A percentile compares a stretch with the other conserved stretches of the same genome.
Evolutionary conservation across 2,113 vertebrate genomes (phyloP).

Genomic region (Cranoglanis bouderius): DNA sequence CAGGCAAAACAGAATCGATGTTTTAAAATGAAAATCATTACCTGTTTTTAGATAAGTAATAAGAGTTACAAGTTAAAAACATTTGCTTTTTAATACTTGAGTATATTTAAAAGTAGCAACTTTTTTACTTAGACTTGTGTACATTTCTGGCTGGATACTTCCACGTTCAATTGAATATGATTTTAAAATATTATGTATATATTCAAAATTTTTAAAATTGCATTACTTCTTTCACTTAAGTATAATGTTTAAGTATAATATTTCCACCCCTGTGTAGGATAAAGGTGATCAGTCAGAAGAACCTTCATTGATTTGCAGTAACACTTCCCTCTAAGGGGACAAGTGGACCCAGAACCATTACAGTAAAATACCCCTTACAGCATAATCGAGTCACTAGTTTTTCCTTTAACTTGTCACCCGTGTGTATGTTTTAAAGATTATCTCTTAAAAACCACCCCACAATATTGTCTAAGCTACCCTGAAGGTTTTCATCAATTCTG

Average conservation of each 20-base stretch:
- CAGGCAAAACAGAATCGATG: background rate
- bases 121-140: background rate
- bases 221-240: background rate
- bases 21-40: no score
- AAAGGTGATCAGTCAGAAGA: background rate
- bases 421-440: constrained; percentile 1
- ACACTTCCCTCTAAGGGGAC: background rate
- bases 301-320: constrained; percentile 4
- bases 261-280: background rate
- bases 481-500: constrained; percentile 34
- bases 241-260: background rate
- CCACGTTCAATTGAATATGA: background rate
- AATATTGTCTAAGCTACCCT: constrained; percentile 22
- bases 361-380: background rate
- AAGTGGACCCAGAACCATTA: background rate
- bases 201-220: no score
- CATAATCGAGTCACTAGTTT: background rate
- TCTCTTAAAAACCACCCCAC: background rate
- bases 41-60: background rate
- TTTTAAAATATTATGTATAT: background rate
- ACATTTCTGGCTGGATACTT: background rate
- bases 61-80: background rate
- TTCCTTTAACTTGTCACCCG: background rate
- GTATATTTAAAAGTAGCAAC: background rate
- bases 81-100: background rate